A percentile compares a stretch with the other conserved stretches of the same genome.
Conservation (phyloP, 92 coral and sea anemone species). For the Hydrozoanthus gracilis region DNA sequence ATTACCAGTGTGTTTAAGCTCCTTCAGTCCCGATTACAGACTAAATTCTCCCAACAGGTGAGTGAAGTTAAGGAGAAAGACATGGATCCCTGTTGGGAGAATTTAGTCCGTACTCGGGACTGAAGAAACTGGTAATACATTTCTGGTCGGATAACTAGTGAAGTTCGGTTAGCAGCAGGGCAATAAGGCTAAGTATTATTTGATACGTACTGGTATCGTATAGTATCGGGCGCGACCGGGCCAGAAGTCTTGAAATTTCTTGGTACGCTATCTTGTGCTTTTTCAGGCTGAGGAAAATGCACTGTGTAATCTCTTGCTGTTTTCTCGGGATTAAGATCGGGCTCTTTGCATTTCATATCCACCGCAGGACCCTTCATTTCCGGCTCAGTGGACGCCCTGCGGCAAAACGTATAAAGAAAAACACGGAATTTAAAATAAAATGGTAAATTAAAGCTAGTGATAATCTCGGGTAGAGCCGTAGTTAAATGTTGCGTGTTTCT, state of each 20-base stretch:
- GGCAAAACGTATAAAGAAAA: background rate
- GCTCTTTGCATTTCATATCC: conserved; percentile 82
- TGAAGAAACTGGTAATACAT: background rate
- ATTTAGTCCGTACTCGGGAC: background rate
- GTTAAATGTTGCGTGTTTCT: too few relatives aligned
- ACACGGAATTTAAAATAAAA: background rate
- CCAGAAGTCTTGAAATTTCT: conserved; percentile 90
- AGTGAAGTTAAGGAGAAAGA: too few relatives aligned
- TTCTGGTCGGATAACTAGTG: background rate
- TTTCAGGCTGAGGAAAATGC: conserved; percentile 90
- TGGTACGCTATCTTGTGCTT: conserved; percentile 47
- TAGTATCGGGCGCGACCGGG: conserved; percentile 89
- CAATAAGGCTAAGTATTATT: background rate
- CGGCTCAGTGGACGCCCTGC: conserved; percentile 53
- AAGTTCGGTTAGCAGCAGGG: too few relatives aligned
- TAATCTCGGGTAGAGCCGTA: background rate
- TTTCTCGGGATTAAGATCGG: conserved; percentile 80
- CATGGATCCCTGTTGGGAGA: background rate
- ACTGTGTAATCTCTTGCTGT: conserved; percentile 93
- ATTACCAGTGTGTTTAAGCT: background rate
- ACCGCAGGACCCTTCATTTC: conserved; percentile 63
- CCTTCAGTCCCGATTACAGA: background rate
- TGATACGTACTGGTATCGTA: conserved; percentile 91
- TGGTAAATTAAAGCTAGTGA: background rate
- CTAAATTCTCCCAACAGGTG: background rate